Percentiles rank a stretch among this genome's conserved stretches.
phyloP scores from a whole-genome alignment of 2,888 invertebrate species.

The Tuberolachnus salignus region DNA sequence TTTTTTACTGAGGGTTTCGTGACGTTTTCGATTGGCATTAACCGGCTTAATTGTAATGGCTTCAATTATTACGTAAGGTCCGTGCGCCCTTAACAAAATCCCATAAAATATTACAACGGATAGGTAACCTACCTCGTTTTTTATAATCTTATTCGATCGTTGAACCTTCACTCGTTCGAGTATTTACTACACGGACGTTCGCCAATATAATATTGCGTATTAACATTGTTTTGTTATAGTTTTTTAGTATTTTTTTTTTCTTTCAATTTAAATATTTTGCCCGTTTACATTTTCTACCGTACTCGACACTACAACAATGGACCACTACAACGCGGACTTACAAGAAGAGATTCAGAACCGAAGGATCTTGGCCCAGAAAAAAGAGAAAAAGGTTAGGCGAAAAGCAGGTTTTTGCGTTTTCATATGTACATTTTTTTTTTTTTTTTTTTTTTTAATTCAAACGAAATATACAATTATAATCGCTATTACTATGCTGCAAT shows the following conservation, averaged over 20 bases:
- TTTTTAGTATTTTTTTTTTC: neutral
- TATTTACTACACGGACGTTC: neutral
- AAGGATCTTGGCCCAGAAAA: slow-evolving; percentile 4
- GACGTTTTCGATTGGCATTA: slow-evolving; percentile 7
- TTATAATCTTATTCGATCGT: slow-evolving; percentile 15
- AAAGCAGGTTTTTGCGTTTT: no score
- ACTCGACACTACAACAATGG: neutral
- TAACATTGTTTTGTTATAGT: neutral
- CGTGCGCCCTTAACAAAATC: slow-evolving; percentile 26
- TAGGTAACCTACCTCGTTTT: neutral
- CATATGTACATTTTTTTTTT: neutral
- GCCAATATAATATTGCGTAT: neutral
- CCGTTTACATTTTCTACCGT: no score
- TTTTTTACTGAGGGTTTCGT: slow-evolving; percentile 6
- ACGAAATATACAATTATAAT: neutral
- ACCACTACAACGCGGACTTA: neutral
- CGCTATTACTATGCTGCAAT: neutral
- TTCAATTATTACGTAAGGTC: slow-evolving; percentile 50
- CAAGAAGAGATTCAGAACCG: slow-evolving; percentile 14
- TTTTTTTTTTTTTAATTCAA: neutral
- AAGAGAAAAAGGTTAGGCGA: slow-evolving; percentile 46
- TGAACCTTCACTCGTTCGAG: neutral
- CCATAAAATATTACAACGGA: neutral
- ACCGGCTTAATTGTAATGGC: slow-evolving; percentile 46
- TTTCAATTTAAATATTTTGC: no score